Evolutionary conservation across 2,797 vertebrate genomes (phyloP), one percentile per base, ranked within the genome.

Genomic region (Sternarchorhynchus goeldii): DNA sequence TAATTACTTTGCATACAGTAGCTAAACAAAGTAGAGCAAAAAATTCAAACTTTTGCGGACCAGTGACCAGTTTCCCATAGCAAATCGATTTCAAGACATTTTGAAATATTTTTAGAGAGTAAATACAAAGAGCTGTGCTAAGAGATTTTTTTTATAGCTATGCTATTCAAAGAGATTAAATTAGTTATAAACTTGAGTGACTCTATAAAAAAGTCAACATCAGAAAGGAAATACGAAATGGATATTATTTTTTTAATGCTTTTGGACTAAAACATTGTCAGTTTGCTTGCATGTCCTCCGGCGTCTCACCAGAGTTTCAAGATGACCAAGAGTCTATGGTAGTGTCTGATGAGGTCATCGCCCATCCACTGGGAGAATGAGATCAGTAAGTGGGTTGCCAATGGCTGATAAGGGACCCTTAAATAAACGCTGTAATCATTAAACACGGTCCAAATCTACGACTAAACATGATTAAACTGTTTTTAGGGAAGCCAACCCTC

Each of bases 371-470:
- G 89, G 87, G 92, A 91, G 86, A 88, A 84, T 90, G 90, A 95
- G 91, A 90, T 95, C 94, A 93, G 91, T 86, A 86, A 86, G 84
- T 82, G 87, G 86, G 86, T 80, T 88, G 85, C 81, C 78, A 65
- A 78, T 81, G 86, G 82, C 84, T 89, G 94, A 95, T 95, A 95
- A 94, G 90, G 83, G 88, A 62, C 87, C 87, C 86, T 89, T 90
- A 92, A 94, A 93, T 88, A 94, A 95, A 94, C 92, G 93, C 82
- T 67, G 86, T 86, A 88, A 89, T 92, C 83, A 84, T 82, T 77
- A 89, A 92, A 93, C 90, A 90, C 83, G 84, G 85, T 89, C 84
- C 86, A 82, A 90, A 91, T 89, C 90, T 88, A 90, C 89, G 87
- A 76, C 88, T 55, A 75, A 94, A 91, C 88, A 92, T 90, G 87